These are phyloP conservation scores for Megaceryle torquata DNA, from an alignment of 2,113 vertebrate genomes.

Conservation along the genomic window DNA sequence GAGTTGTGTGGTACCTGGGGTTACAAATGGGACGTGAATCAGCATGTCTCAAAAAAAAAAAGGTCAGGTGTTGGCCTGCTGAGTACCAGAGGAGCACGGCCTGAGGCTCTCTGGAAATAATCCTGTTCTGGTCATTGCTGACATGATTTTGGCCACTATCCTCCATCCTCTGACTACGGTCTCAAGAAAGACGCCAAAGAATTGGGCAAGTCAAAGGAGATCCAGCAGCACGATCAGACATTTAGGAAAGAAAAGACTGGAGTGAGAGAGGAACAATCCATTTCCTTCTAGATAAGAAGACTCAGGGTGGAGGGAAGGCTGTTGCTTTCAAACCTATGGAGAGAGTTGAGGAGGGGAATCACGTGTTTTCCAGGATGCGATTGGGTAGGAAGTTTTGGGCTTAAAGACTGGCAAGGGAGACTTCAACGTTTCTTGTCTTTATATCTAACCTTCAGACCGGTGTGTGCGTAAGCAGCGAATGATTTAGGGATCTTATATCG, in stretches of 20 bases:
- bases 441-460: background rate
- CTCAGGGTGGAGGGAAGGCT: background rate
- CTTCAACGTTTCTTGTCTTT: background rate
- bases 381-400: background rate
- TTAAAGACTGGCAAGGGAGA: background rate
- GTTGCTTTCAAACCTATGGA: background rate
- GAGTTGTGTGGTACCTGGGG: fast-evolving
- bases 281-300: background rate
- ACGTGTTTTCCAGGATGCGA: background rate
- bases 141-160: background rate
- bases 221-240: background rate
- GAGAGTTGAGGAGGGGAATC: background rate
- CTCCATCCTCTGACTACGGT: background rate
- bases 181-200: background rate
- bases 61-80: background rate
- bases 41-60: background rate
- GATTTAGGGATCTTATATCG: background rate
- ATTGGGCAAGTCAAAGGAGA: background rate
- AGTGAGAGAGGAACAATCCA: background rate
- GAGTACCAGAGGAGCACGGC: background rate
- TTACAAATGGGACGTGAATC: background rate
- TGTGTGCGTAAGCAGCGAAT: background rate
- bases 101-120: background rate
- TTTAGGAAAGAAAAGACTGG: background rate
- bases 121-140: too few species aligned